Base-by-base conservation (phyloP, 1,140 invertebrate genomes). In the Pentalonia nigronervosa region DNA sequence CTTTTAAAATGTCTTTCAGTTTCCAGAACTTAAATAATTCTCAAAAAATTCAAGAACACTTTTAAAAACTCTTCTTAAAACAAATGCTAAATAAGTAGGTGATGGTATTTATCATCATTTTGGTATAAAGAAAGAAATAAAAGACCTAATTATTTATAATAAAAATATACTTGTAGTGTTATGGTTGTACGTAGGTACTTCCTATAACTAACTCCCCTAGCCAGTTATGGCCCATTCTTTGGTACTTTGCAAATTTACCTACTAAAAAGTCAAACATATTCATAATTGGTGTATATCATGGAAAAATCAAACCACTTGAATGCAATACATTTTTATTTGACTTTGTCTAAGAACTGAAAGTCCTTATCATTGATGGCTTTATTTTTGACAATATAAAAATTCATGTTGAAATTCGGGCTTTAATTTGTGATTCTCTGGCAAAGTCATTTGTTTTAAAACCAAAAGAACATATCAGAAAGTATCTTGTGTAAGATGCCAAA, bases 201-300 rank as follows among this genome's bases (percentile, higher is more conserved):
- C 41, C 84, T 36, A 11, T 87, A 48, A 88, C 30, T 48, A 88
- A 88, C 34, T 30, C 45, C 6, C 86, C 86, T 48, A 88, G 86
- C n/a, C 86, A 88, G 20, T 88, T 88, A 34, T 88, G 47, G 86
- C 86, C 86, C 41, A 87, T 87, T 87, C 84, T 87, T 23, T 45
- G 84, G 25, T 93, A 76, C 14, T 93, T 76, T 60, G 23, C 47
- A n/a, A 88, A 88, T 25, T 48, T 88, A 48, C 23, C 23, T 14
- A 6, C 30, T 20, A 30, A n/a, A 48, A 88, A 48, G 17, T 9
- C 23, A n/a, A 48, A 47, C 17, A 34, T 88, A n/a, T 88, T 88
- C 48, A 48, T 88, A n/a, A 88, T 88, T 88, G 47, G 47, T 88
- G 86, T 30, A 25, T 88, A 50, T 88, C 34, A 88, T 50, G 30